Base-by-base conservation (phyloP, 1,140 invertebrate genomes). In the Orchesella cincta region DNA sequence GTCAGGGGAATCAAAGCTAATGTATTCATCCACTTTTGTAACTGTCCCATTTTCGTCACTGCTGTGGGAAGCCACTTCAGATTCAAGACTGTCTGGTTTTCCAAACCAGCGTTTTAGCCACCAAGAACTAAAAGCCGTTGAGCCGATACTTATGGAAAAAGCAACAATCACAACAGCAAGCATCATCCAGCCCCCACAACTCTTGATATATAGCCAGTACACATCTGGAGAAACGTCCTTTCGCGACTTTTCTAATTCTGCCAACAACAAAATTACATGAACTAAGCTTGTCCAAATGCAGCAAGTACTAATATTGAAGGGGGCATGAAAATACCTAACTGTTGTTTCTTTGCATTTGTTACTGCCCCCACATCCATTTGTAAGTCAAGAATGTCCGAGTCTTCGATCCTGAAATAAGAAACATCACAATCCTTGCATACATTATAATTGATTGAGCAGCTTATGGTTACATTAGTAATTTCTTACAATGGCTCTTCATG, bases 41-140 rank as follows among this genome's bases (percentile, higher is more conserved):
- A 29, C 31, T 64, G 57, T 12, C 5, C 29, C 8, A 64, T 8
- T 5, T 64, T 23, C 39, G 39, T 46, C 20, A 12, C 39, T 46
- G 8, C 57, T 64, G 57, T 23, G 57, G 5, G n/a, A n/a, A n/a
- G n/a, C n/a, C n/a, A n/a, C n/a, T n/a, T n/a, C n/a, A n/a, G n/a
- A n/a, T n/a, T n/a, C n/a, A n/a, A n/a, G 31, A 51, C 2, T n/a
- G 12, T 26, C 34, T 73, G 14, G 35, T 23, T 36, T 16, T 33
- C 31, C 23, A 33, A 93, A 86, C 92, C 92, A 93, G 76, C 86
- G 83, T 5, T 90, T 89, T 1, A 93, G 85, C 90, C 91, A 92
- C 88, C 90, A 91, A 73, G 88, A 89, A 76, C 89, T 89, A 76
- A 91, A 90, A 0, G 86, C 83, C 20, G 88, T 86, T 23, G 87